phyloP scores from a whole-genome alignment of 2,113 vertebrate species.

The Leptosomus discolor region DNA sequence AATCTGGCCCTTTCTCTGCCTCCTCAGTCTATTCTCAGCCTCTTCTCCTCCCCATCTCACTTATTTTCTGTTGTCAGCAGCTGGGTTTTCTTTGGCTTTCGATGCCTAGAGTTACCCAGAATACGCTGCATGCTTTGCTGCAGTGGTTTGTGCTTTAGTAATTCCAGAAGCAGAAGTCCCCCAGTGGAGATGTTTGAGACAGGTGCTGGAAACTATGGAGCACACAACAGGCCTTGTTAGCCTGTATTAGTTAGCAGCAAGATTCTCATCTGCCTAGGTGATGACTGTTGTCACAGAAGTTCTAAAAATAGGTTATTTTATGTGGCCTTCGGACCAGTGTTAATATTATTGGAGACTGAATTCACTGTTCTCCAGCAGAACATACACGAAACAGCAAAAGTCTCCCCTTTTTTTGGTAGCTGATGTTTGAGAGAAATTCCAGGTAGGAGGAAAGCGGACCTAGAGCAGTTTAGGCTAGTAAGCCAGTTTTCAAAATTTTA shows the following conservation, averaged over 20 bases:
- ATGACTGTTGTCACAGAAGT: neutral
- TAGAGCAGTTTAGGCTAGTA: neutral
- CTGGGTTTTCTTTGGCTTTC: neutral
- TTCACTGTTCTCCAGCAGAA: neutral
- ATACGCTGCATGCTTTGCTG: neutral
- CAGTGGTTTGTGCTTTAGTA: neutral
- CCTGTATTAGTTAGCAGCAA: neutral
- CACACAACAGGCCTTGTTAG: neutral
- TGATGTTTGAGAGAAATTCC: neutral
- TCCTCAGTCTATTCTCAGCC: neutral
- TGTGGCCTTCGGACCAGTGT: too few relatives aligned
- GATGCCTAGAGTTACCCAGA: neutral
- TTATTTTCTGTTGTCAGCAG: neutral
- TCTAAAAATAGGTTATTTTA: neutral
- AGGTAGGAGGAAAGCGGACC: neutral
- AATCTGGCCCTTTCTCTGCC: neutral
- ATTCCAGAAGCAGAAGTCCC: neutral
- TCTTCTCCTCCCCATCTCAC: neutral
- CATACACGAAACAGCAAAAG: neutral
- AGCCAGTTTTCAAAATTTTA: fast-evolving
- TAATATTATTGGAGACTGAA: fast-evolving
- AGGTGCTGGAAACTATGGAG: neutral
- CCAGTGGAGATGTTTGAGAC: neutral
- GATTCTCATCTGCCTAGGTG: neutral
- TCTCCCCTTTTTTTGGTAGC: neutral